Evolutionary conservation across 37 sponge, comb jelly and placozoan species (phyloP).

Genomic region (Cladorhizidae sp.): DNA sequence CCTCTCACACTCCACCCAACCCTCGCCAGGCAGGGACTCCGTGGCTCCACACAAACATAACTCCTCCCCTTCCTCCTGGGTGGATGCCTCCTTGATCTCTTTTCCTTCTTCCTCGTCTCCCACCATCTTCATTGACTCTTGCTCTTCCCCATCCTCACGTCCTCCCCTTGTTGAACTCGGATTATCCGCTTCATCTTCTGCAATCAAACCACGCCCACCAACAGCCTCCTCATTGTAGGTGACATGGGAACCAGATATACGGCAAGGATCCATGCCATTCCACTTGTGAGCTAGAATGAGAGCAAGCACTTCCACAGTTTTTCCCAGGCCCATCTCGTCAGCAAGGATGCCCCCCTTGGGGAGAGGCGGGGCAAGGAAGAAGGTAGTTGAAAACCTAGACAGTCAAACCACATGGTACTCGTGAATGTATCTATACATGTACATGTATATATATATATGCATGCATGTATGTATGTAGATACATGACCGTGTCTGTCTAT

Average conservation of each 20-base stretch:
- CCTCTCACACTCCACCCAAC: constrained; percentile 67
- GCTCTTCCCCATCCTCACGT: background rate
- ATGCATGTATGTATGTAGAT: background rate
- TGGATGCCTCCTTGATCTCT: background rate
- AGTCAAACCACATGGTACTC: background rate
- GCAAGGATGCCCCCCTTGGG: constrained; percentile 90
- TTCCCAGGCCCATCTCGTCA: constrained; percentile 99
- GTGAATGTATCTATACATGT: background rate
- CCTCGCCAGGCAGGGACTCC: constrained; percentile 11
- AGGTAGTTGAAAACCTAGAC: constrained; percentile 31
- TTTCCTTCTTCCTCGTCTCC: too few species aligned
- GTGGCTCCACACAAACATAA: constrained; percentile 69
- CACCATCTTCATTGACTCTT: too few species aligned
- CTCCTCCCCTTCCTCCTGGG: constrained; percentile 11
- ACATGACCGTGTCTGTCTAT: too few species aligned
- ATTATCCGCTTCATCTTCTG: too few species aligned
- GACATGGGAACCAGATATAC: background rate
- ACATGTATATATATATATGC: background rate
- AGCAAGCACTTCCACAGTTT: constrained; percentile 93
- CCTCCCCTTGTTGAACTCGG: background rate
- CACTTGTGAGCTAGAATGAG: constrained; percentile 66
- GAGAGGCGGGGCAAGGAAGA: background rate
- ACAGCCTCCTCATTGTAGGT: background rate
- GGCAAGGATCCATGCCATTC: constrained; percentile 10
- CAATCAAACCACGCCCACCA: background rate